phyloP scores from a whole-genome alignment of 2,888 invertebrate species.

The Cryptus viduatorius region DNA sequence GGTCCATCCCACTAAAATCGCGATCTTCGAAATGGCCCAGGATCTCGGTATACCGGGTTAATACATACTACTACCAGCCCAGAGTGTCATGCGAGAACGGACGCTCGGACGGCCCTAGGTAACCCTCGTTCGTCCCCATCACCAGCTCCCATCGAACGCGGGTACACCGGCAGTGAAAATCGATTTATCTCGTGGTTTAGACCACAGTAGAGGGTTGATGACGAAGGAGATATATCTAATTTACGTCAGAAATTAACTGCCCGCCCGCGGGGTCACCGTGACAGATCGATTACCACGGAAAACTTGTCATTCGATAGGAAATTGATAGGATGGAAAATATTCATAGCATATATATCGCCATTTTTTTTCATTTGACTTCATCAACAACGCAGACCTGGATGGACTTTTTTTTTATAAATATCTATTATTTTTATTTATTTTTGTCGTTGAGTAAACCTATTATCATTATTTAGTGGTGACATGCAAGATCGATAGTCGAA shows the following conservation, averaged over 20 bases:
- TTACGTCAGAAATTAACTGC: constrained; percentile 67
- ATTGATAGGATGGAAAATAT: constrained; percentile 46
- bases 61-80: constrained; percentile 16
- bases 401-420: background rate
- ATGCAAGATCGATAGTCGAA: background rate
- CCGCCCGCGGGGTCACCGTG: constrained; percentile 63
- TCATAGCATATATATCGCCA: constrained; percentile 39
- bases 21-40: constrained; percentile 74
- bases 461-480: background rate
- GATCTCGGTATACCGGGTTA: constrained; percentile 44
- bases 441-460: background rate
- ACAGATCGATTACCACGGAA: constrained; percentile 60
- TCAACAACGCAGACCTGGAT: background rate
- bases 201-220: constrained; percentile 56
- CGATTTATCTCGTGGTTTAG: constrained; percentile 67
- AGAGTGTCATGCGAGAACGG: constrained; percentile 51
- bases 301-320: constrained; percentile 53
- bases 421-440: background rate
- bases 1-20: constrained; percentile 77
- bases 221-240: constrained; percentile 58
- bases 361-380: background rate
- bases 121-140: constrained; percentile 52
- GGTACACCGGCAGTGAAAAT: constrained; percentile 59
- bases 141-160: constrained; percentile 13
- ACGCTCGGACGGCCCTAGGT: constrained; percentile 51